Percentiles rank a stretch among this genome's conserved stretches.
These are phyloP conservation scores for Pan paniscus DNA, from an alignment of 2,113 vertebrate species.

Conservation along the genomic window DNA sequence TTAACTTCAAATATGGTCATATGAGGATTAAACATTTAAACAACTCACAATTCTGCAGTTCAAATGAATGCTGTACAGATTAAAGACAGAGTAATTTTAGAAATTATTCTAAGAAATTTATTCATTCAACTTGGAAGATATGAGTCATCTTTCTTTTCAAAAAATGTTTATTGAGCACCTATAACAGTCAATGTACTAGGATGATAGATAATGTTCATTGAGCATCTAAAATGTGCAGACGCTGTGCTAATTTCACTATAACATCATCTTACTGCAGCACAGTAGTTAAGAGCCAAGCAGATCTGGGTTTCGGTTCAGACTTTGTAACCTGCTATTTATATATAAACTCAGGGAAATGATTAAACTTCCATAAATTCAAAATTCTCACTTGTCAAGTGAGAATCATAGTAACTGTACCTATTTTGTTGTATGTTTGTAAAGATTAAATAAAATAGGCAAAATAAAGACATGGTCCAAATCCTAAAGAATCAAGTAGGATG, in stretches of 20 bases:
- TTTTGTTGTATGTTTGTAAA: not conserved
- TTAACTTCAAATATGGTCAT: not conserved
- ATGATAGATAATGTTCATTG: not conserved
- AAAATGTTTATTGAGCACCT: not conserved
- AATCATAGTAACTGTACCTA: not conserved
- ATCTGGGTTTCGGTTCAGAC: not conserved
- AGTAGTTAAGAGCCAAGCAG: not conserved
- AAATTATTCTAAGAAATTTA: not conserved
- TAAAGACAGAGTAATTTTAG: not conserved
- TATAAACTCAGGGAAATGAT: not conserved
- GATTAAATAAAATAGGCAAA: not conserved
- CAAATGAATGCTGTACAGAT: not conserved
- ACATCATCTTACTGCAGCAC: not conserved
- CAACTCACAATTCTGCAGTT: not conserved
- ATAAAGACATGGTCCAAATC: not conserved
- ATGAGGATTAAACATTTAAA: not conserved
- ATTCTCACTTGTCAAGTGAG: not conserved
- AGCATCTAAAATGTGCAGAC: not conserved
- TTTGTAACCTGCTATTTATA: not conserved
- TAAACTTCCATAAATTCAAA: not conserved
- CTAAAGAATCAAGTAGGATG: not conserved
- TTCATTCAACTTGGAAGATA: not conserved
- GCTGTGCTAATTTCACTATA: not conserved
- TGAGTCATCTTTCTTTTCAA: constrained; percentile 20
- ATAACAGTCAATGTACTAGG: not conserved